A percentile compares a stretch with the other conserved stretches of the same genome.
Conservation (phyloP, 2,797 vertebrate genomes). For the Zenarchopterus dispar region DNA sequence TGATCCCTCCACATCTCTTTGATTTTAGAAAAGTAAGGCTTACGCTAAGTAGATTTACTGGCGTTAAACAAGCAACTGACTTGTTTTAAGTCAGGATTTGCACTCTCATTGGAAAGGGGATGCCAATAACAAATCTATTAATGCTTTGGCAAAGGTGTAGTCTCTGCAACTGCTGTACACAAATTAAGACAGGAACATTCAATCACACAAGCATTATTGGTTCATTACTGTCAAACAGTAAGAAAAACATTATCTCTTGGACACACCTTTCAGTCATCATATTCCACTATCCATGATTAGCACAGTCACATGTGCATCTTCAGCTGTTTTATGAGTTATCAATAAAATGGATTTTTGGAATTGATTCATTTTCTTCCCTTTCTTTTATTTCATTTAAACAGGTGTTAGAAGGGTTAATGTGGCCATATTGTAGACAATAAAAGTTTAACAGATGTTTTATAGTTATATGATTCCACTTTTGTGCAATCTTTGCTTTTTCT, state of each 20-base stretch:
- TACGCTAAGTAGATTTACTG: constrained; percentile 12
- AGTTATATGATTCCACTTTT: neutral
- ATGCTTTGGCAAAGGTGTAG: constrained; percentile 29
- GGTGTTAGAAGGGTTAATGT: too few species aligned
- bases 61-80: constrained; percentile 37
- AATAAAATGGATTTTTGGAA: constrained; percentile 45
- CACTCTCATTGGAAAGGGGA: constrained; percentile 25
- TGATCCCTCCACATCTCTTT: neutral
- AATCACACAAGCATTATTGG: constrained; percentile 21
- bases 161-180: constrained; percentile 5
- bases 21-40: neutral
- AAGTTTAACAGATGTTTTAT: neutral
- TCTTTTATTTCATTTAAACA: neutral
- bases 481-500: neutral
- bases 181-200: constrained; percentile 33
- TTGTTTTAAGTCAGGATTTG: constrained; percentile 34
- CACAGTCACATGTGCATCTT: constrained; percentile 22
- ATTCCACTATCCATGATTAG: constrained; percentile 5
- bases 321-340: constrained; percentile 45
- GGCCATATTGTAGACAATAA: neutral
- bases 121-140: constrained; percentile 24
- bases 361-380: constrained; percentile 12
- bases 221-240: constrained; percentile 30
- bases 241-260: constrained; percentile 36
- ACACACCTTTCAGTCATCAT: constrained; percentile 30